Evolutionary conservation across 1,140 invertebrate species (phyloP).

Genomic region (Drosophila albomicans): DNA sequence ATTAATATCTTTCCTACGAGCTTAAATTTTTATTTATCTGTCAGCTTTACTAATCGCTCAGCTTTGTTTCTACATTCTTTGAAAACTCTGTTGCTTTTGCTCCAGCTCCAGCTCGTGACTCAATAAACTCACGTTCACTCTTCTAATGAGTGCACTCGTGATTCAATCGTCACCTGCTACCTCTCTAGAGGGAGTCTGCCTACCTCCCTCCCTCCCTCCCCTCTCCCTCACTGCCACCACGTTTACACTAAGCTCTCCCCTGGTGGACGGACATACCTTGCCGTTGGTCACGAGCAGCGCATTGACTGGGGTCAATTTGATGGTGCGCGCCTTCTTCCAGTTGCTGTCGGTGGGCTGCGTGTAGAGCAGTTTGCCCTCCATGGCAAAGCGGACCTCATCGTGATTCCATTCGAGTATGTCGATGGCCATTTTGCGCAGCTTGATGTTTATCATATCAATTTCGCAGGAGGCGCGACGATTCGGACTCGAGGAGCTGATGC

Average conservation of each 20-base stretch:
- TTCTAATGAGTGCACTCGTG: background rate
- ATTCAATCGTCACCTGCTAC: background rate
- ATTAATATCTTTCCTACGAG: too few relatives aligned
- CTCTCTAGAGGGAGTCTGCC: background rate
- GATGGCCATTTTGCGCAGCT: slow-evolving; percentile 95
- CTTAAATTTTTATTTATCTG: too few relatives aligned
- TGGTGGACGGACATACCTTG: slow-evolving; percentile 87
- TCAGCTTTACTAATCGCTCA: too few relatives aligned
- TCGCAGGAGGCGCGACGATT: slow-evolving; percentile 90
- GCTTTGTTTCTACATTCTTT: too few relatives aligned
- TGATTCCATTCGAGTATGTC: slow-evolving; percentile 97
- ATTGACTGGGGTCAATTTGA: slow-evolving; percentile 94
- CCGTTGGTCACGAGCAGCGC: slow-evolving; percentile 94
- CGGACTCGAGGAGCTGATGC: slow-evolving; percentile 92
- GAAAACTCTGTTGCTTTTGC: too few relatives aligned
- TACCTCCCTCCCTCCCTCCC: too few relatives aligned
- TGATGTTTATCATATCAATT: slow-evolving; percentile 94
- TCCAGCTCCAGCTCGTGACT: slow-evolving; percentile 5
- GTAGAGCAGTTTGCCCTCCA: slow-evolving; percentile 94
- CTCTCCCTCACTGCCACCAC: too few relatives aligned
- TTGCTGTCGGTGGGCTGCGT: slow-evolving; percentile 95
- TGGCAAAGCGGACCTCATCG: slow-evolving; percentile 93
- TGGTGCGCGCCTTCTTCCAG: slow-evolving; percentile 93
- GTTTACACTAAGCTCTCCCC: too few relatives aligned
- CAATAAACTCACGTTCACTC: background rate